Percentiles rank a stretch among this genome's conserved stretches.
Evolutionary conservation across 1,140 invertebrate species (phyloP).

Genomic region (Anastrepha obliqua): DNA sequence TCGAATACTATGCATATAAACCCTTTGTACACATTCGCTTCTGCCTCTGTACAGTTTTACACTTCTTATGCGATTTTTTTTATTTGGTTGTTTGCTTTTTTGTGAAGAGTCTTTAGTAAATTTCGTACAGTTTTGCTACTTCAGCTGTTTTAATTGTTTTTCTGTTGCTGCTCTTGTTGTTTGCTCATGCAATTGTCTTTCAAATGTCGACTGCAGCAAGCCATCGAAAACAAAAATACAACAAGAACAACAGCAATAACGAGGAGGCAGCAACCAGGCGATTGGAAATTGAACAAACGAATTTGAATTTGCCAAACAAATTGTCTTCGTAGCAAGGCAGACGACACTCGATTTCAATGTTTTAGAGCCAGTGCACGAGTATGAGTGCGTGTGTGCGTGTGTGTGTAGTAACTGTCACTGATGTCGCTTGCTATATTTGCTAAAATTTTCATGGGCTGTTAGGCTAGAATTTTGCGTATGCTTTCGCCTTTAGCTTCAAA

Average conservation of each 20-base stretch:
- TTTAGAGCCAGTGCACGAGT: background rate
- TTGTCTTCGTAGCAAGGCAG: background rate
- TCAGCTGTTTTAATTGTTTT: slow-evolving; percentile 11
- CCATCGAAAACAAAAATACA: background rate
- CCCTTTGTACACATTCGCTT: no score
- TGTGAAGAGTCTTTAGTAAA: background rate
- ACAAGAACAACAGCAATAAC: background rate
- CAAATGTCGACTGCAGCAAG: slow-evolving; percentile 2
- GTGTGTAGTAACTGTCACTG: background rate
- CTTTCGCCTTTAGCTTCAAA: background rate
- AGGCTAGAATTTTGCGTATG: background rate
- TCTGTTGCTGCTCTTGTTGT: background rate
- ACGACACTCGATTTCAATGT: background rate
- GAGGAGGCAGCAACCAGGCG: background rate
- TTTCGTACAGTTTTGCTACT: background rate
- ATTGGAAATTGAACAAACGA: slow-evolving; percentile 14
- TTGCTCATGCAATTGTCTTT: slow-evolving; percentile 37
- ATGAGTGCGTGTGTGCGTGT: background rate
- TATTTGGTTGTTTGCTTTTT: no score
- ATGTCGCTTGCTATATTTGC: background rate
- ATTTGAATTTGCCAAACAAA: slow-evolving; percentile 22
- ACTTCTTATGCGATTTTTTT: no score
- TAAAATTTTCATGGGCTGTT: background rate
- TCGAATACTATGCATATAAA: no score
- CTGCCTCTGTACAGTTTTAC: no score